Conservation (phyloP, 2,888 invertebrate genomes). For the Flexamia atlantica region DNA sequence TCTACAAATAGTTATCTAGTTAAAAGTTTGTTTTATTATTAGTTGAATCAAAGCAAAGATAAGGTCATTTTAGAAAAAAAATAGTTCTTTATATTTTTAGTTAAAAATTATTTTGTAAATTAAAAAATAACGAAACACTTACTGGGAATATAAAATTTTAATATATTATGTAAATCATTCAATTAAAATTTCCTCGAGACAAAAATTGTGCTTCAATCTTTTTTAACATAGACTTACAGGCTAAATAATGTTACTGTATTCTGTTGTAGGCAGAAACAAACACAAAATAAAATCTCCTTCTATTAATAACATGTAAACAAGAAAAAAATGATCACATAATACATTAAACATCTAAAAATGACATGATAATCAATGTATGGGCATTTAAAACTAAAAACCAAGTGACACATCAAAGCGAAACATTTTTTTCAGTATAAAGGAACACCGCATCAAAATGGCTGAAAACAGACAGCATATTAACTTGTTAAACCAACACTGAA, state of each 20-base stretch:
- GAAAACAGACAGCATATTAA: conserved; percentile 12
- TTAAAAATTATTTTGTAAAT: too few relatives aligned
- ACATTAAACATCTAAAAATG: background rate
- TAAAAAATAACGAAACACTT: too few relatives aligned
- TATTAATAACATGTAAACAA: conserved; percentile 20
- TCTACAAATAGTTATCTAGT: too few relatives aligned
- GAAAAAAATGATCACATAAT: conserved; percentile 15
- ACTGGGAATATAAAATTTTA: too few relatives aligned
- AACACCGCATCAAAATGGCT: background rate
- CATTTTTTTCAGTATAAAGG: background rate
- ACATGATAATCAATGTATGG: conserved; percentile 17
- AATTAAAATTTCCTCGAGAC: too few relatives aligned
- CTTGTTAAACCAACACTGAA: background rate
- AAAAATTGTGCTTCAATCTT: too few relatives aligned
- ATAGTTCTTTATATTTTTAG: too few relatives aligned
- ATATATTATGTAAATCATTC: too few relatives aligned
- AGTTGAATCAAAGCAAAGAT: too few relatives aligned
- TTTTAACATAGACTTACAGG: too few relatives aligned
- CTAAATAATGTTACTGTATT: background rate
- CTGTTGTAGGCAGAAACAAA: background rate
- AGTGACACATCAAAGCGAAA: background rate
- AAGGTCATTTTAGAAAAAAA: too few relatives aligned
- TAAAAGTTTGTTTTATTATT: too few relatives aligned
- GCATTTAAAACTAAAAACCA: background rate
- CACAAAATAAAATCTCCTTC: conserved; percentile 12